These are phyloP conservation scores for Caenorhabditis sp. DNA, from an alignment of 2,888 invertebrate genomes.

Conservation along the genomic window DNA sequence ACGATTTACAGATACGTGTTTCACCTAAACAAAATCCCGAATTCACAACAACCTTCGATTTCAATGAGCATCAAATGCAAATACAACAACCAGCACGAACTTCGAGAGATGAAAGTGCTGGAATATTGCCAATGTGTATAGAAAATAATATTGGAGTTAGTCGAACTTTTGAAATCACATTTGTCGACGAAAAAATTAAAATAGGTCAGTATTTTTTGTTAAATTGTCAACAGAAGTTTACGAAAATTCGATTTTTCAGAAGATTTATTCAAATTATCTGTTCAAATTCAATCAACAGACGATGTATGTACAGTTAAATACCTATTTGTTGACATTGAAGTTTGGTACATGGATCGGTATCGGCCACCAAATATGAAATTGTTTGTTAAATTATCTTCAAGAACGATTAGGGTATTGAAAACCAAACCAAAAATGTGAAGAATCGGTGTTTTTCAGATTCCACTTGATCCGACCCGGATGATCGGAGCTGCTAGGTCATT, in stretches of 20 bases:
- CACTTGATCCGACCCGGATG: slow-evolving; percentile 32
- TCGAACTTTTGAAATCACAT: slow-evolving; percentile 42
- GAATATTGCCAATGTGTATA: not conserved
- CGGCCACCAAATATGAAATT: slow-evolving; percentile 32
- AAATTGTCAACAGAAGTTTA: too few species aligned
- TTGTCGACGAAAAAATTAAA: slow-evolving; percentile 32
- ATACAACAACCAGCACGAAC: slow-evolving; percentile 10
- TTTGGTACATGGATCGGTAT: slow-evolving; percentile 46
- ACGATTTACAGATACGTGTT: slow-evolving; percentile 38
- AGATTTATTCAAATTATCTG: slow-evolving; percentile 33
- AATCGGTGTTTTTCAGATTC: slow-evolving; percentile 15
- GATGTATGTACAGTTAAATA: slow-evolving; percentile 24
- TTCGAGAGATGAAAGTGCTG: not conserved
- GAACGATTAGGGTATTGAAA: slow-evolving; percentile 19
- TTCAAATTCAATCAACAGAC: slow-evolving; percentile 26
- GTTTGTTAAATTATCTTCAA: slow-evolving; percentile 20
- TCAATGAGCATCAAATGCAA: slow-evolving; percentile 7
- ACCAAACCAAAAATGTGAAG: slow-evolving; percentile 5
- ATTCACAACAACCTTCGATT: slow-evolving; percentile 31
- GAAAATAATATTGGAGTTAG: slow-evolving; percentile 27
- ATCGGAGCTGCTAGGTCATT: slow-evolving; percentile 44
- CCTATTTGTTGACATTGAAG: slow-evolving; percentile 38
- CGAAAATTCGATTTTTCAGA: too few species aligned
- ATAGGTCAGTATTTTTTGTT: slow-evolving; percentile 18
- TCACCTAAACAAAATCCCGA: slow-evolving; percentile 24